phyloP scores from a whole-genome alignment of 2,797 vertebrate species.

The Onychomys arenicola region DNA sequence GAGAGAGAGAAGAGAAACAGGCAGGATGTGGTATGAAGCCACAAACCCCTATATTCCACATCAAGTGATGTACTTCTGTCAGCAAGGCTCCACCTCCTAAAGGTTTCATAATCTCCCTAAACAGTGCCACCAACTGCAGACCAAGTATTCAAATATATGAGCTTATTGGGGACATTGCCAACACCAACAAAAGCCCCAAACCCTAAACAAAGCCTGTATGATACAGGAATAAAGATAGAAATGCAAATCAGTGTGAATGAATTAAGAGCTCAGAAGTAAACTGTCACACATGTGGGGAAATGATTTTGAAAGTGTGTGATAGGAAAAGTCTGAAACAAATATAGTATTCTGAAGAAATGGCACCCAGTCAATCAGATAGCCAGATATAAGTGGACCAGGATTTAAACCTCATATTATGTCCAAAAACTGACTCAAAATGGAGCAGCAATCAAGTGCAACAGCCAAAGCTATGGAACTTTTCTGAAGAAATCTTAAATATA shows the following conservation, averaged over 20 bases:
- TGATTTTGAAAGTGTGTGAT: background rate
- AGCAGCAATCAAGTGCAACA: background rate
- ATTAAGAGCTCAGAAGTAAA: background rate
- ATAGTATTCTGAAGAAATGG: background rate
- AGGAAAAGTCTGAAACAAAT: background rate
- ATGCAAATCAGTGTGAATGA: background rate
- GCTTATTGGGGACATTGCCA: background rate
- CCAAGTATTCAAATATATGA: background rate
- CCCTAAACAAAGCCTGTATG: too few species aligned
- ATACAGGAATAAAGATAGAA: background rate
- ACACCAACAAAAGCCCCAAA: background rate
- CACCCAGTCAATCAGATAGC: background rate
- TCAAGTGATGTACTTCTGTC: background rate
- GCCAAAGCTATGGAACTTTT: background rate
- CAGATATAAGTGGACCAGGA: background rate
- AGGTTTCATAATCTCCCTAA: background rate
- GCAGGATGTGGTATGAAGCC: too few species aligned
- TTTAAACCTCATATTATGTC: background rate
- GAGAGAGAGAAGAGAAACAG: background rate
- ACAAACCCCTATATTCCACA: too few species aligned
- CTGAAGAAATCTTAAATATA: background rate
- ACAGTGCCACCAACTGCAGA: background rate
- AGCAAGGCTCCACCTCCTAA: background rate
- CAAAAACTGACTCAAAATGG: background rate
- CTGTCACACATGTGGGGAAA: background rate